Evolutionary conservation across 2,797 vertebrate species (phyloP).

Genomic region (Pseudocheirus occidentalis): DNA sequence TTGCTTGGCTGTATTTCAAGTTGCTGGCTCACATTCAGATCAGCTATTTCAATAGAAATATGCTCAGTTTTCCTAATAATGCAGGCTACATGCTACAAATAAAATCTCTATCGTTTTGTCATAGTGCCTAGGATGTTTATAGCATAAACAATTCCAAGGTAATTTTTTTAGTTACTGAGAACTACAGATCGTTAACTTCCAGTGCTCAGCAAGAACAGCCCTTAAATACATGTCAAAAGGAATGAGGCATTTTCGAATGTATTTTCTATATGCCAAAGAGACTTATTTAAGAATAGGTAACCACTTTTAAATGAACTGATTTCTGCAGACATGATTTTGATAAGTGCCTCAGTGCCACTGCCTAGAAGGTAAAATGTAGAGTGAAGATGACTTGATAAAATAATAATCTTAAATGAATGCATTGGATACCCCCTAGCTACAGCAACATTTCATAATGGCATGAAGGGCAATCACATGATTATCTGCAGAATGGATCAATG

Average conservation of each 20-base stretch:
- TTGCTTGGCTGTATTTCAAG: constrained; percentile 24
- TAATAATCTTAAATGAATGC: constrained; percentile 23
- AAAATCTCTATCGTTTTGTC: constrained; percentile 8
- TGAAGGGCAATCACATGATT: background rate
- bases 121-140: background rate
- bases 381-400: constrained; percentile 33
- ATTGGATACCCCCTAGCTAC: background rate
- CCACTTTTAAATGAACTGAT: constrained; percentile 12
- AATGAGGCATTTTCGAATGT: background rate
- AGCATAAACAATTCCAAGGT: background rate
- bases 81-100: background rate
- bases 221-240: constrained; percentile 14
- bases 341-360: background rate
- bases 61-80: background rate
- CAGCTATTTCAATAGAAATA: constrained; percentile 9
- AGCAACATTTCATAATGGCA: background rate
- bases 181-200: constrained; percentile 25
- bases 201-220: constrained; percentile 34
- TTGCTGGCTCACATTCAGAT: background rate
- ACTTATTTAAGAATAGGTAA: constrained; percentile 6
- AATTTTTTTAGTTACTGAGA: constrained; percentile 25
- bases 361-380: constrained; percentile 44
- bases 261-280: background rate
- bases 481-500: background rate
- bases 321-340: constrained; percentile 46